phyloP scores from a whole-genome alignment of 2,888 invertebrate genomes.

The Sisyra nigra region DNA sequence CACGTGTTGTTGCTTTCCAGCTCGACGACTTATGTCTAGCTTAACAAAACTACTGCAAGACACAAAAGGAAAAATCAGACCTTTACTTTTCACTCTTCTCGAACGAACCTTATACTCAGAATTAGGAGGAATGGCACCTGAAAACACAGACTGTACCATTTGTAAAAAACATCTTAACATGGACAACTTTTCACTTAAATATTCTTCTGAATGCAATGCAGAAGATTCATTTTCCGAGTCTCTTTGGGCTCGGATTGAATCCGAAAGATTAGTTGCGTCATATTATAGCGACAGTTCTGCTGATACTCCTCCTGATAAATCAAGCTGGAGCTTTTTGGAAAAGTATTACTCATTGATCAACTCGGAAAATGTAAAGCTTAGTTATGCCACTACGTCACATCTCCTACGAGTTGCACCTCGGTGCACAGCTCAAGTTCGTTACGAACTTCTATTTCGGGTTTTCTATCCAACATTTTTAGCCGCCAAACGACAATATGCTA shows the following conservation, averaged over 20 bases:
- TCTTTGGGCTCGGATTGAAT: conserved; percentile 20
- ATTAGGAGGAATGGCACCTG: conserved; percentile 29
- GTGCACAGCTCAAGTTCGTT: conserved; percentile 35
- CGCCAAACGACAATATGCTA: conserved; percentile 33
- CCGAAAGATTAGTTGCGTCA: conserved; percentile 22
- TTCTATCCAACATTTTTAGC: conserved; percentile 43
- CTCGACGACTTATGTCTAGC: conserved; percentile 31
- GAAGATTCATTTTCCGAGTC: conserved; percentile 2
- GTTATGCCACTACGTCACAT: conserved; percentile 40
- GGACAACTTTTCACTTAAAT: conserved; percentile 7
- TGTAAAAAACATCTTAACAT: conserved; percentile 21
- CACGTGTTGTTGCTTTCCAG: conserved; percentile 46
- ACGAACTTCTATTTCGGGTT: conserved; percentile 39
- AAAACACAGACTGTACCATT: conserved; percentile 27
- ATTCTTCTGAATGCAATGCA: conserved; percentile 2
- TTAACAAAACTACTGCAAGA: conserved; percentile 32
- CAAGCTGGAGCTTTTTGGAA: conserved; percentile 38
- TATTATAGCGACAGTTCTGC: conserved; percentile 4
- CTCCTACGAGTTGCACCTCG: conserved; percentile 38
- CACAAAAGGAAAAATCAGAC: conserved; percentile 23
- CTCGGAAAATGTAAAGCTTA: conserved; percentile 21
- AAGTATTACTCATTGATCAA: conserved; percentile 38
- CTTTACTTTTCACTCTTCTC: conserved; percentile 32
- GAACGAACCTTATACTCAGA: conserved; percentile 43
- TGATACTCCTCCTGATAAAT: conserved; percentile 21